Conservation (phyloP, 2,113 vertebrate genomes). For the Oreochromis niloticus region DNA sequence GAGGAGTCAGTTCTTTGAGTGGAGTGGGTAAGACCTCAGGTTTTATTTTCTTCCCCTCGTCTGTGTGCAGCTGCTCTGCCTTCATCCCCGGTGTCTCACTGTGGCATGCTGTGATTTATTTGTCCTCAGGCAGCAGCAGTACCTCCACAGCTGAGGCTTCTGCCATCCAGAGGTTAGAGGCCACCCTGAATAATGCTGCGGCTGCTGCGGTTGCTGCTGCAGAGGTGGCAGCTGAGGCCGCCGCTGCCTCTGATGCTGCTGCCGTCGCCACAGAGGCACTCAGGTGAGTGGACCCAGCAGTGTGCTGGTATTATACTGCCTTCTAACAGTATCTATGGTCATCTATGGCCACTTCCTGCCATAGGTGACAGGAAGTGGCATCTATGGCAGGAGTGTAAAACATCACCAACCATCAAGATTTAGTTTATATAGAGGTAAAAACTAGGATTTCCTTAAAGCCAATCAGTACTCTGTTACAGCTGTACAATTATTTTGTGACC, state of each 20-base stretch:
- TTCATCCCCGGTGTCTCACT: background rate
- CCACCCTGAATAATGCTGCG: slow-evolving; percentile 76
- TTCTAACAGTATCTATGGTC: background rate
- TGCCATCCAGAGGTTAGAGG: slow-evolving; percentile 85
- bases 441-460: background rate
- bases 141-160: slow-evolving; percentile 79
- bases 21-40: slow-evolving; percentile 57
- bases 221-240: slow-evolving; percentile 74
- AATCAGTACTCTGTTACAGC: background rate
- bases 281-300: slow-evolving; percentile 20
- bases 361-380: background rate
- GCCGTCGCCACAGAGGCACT: slow-evolving; percentile 63
- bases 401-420: background rate
- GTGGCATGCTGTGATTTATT: background rate
- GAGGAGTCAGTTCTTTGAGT: slow-evolving; percentile 76
- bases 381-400: background rate
- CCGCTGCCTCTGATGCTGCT: slow-evolving; percentile 60
- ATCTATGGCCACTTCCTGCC: no score
- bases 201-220: slow-evolving; percentile 70
- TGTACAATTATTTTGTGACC: background rate
- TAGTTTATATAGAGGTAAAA: background rate
- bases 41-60: background rate
- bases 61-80: background rate
- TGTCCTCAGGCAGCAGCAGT: slow-evolving; percentile 74
- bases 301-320: background rate